These are phyloP conservation scores for Cyphomyrmex costatus DNA, from an alignment of 1,140 invertebrate genomes.

Conservation along the genomic window DNA sequence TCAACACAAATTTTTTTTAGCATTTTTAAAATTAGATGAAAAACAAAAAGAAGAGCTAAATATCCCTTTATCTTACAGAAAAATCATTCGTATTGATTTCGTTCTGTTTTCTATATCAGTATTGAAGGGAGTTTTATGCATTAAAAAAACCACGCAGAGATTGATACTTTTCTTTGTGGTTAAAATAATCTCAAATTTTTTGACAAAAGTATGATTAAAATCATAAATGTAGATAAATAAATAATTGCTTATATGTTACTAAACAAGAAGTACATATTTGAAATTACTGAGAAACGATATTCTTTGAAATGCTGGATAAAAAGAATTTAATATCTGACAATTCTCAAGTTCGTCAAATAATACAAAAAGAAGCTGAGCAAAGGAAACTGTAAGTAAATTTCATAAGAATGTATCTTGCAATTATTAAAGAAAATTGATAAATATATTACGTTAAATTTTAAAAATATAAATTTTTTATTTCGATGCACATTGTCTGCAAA, in stretches of 20 bases:
- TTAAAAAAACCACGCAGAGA: neutral
- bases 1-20: no score
- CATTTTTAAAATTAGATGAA: neutral
- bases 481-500: neutral
- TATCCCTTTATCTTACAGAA: neutral
- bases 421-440: neutral
- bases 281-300: neutral
- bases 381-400: constrained; percentile 20
- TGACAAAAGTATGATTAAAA: neutral
- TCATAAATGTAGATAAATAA: neutral
- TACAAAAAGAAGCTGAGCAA: neutral
- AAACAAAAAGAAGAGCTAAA: neutral
- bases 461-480: neutral
- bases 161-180: neutral
- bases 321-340: neutral
- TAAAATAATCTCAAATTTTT: neutral
- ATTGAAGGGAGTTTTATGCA: neutral
- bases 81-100: neutral
- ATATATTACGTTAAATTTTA: neutral
- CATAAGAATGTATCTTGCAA: neutral
- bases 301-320: neutral
- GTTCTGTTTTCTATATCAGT: neutral
- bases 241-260: neutral
- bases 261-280: neutral
- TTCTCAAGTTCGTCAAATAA: constrained; percentile 4